Percentiles rank a stretch among this genome's conserved stretches.
Evolutionary conservation across 2,113 vertebrate species (phyloP).

Genomic region (Cyprinodon variegatus): DNA sequence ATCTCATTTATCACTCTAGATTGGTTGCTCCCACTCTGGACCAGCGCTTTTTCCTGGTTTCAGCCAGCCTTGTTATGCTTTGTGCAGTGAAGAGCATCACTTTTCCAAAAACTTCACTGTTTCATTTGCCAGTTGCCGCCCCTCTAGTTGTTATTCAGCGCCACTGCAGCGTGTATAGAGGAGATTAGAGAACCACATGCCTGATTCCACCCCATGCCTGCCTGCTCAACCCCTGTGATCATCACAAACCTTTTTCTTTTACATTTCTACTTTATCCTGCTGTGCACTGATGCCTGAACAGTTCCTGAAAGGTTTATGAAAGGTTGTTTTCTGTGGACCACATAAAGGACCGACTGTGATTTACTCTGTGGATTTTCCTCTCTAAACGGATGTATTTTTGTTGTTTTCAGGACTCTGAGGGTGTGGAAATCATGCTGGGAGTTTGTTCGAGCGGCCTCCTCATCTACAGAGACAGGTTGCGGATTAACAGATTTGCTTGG

Average conservation of each 20-base stretch:
- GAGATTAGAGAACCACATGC: constrained; percentile 49
- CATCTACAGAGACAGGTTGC: constrained; percentile 93
- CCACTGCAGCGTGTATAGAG: constrained; percentile 45
- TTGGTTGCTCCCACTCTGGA: constrained; percentile 43
- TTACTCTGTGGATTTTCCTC: constrained; percentile 11
- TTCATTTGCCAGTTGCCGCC: constrained; percentile 27
- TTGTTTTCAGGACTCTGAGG: constrained; percentile 91
- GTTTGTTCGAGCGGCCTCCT: constrained; percentile 95
- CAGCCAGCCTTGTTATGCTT: constrained; percentile 55
- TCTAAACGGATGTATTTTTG: not conserved
- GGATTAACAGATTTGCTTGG: constrained; percentile 98
- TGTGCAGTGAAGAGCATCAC: constrained; percentile 57
- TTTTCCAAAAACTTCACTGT: constrained; percentile 47
- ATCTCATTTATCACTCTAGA: constrained; percentile 20
- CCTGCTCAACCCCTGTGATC: constrained; percentile 62
- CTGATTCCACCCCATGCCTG: constrained; percentile 65
- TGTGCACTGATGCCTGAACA: constrained; percentile 45
- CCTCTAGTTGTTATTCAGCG: constrained; percentile 19
- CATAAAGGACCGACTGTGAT: not conserved
- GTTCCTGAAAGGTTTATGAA: constrained; percentile 24
- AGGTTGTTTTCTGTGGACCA: constrained; percentile 12
- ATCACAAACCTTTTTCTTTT: constrained; percentile 29
- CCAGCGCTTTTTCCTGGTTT: constrained; percentile 41
- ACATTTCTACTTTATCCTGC: constrained; percentile 36
- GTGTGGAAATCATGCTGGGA: constrained; percentile 97